These are phyloP conservation scores for Avahi laniger DNA, from an alignment of 2,797 vertebrate genomes.

Conservation along the genomic window DNA sequence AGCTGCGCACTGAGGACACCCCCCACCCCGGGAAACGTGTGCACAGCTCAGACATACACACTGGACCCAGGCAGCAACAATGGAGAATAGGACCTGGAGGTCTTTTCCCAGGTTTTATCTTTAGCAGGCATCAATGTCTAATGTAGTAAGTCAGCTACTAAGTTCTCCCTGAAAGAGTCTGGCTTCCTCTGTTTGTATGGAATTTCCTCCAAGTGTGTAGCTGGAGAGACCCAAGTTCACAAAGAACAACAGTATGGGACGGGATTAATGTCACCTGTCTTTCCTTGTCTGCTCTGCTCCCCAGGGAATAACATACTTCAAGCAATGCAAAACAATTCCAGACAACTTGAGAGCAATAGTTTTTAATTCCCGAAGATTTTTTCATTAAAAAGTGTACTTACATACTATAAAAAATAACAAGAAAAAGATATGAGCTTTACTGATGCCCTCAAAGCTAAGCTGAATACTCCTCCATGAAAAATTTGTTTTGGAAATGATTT, in stretches of 20 bases:
- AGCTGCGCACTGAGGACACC: slow-evolving; percentile 75
- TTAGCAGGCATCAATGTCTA: slow-evolving; percentile 89
- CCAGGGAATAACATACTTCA: slow-evolving; percentile 55
- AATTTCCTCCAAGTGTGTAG: slow-evolving; percentile 94
- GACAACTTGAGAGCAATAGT: not conserved
- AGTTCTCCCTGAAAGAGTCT: slow-evolving; percentile 90
- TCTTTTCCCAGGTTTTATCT: slow-evolving; percentile 96
- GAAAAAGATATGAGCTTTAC: not conserved
- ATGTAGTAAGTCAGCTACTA: slow-evolving; percentile 86
- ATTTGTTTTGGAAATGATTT: not conserved
- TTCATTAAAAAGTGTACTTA: not conserved
- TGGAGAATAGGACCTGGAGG: slow-evolving; percentile 87
- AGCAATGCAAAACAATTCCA: slow-evolving; percentile 2
- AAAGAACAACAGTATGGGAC: slow-evolving; percentile 76
- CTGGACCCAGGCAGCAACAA: slow-evolving; percentile 88
- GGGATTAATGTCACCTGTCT: slow-evolving; percentile 85
- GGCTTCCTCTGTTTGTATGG: slow-evolving; percentile 99
- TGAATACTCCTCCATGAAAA: not conserved
- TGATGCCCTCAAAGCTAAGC: not conserved
- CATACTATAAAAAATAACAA: not conserved
- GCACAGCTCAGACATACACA: slow-evolving; percentile 84
- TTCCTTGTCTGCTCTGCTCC: slow-evolving; percentile 75
- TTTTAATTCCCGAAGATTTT: not conserved
- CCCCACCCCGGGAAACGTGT: slow-evolving; percentile 86
- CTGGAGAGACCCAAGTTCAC: slow-evolving; percentile 77